Percentiles rank a stretch among this genome's conserved stretches.
Conservation (phyloP, 2,888 invertebrate genomes). For the Leptura quadrifasciata region DNA sequence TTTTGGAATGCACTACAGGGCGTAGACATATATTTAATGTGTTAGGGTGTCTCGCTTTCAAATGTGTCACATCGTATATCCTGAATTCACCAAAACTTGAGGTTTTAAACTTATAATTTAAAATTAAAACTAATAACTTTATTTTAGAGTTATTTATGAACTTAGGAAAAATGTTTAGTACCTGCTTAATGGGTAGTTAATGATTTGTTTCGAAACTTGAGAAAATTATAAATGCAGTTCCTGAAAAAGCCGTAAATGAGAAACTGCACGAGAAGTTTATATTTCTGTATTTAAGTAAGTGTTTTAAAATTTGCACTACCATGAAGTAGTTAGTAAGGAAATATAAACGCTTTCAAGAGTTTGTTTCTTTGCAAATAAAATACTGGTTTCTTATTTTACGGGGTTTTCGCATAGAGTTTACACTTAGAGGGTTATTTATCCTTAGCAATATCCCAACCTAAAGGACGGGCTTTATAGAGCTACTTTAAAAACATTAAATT, state of each 20-base stretch:
- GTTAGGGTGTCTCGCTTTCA: too few relatives aligned
- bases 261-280: neutral
- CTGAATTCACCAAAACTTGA: too few relatives aligned
- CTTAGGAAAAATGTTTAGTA: neutral
- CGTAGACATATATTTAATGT: too few relatives aligned
- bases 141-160: neutral
- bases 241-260: neutral
- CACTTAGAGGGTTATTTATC: conserved; percentile 44
- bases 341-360: neutral
- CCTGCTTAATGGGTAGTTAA: neutral
- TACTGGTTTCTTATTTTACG: conserved; percentile 17
- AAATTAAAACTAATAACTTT: neutral
- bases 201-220: neutral
- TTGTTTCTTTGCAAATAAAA: conserved; percentile 23
- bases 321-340: neutral
- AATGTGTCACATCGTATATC: too few relatives aligned
- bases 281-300: neutral
- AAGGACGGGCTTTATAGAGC: conserved; percentile 32
- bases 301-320: neutral
- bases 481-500: conserved; percentile 59
- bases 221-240: neutral
- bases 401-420: conserved; percentile 40
- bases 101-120: neutral
- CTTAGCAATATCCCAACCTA: conserved; percentile 30
- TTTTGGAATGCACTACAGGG: too few relatives aligned